Base-by-base conservation (phyloP, 2,888 invertebrate genomes). In the Ennomos fuscantarius region DNA sequence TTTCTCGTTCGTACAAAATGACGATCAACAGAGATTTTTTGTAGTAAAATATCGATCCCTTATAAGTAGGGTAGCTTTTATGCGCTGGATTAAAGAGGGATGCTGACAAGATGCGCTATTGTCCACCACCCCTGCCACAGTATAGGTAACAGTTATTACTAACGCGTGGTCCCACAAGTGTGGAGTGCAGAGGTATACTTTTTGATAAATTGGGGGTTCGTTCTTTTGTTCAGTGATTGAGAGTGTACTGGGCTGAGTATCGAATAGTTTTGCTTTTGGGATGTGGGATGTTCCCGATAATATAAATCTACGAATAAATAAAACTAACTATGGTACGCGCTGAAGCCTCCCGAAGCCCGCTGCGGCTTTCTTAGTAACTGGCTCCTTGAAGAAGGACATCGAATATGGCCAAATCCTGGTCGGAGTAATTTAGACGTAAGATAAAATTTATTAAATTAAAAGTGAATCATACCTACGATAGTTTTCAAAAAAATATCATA, bases 91-190 rank as follows among this genome's bases (percentile, higher is more conserved):
- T 63, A 51, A 55, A 67, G 62, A 62, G 65, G 59, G 69, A 69
- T 72, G 72, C 62, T 53, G 69, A 62, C 63, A 70, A 68, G 71
- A 68, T 66, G 72, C 48, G 32, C 66, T 52, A 69, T 78, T 77
- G 76, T 78, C 46, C 42, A 48, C 33, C 52, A 55, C 61, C 64
- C 59, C 43, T 36, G 50, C 12, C 43, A 49, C 6, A 47, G 44
- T 13, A 34, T 49, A 46, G 10, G 35, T 39, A 10, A 45, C 10
- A 52, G 53, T 47, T 8, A 8, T n/a, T 24, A n/a, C 46, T 49
- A 15, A 49, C 34, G 49, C 32, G 41, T 39, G 34, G 13, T 32
- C 35, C 9, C 10, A 33, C 12, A 34, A 40, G 49, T 48, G 31
- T 39, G 5, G 24, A 24, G 13, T 39, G 48, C 8, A 48, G n/a